Evolutionary conservation across 2,797 vertebrate species (phyloP).

Genomic region (Mallotus villosus): DNA sequence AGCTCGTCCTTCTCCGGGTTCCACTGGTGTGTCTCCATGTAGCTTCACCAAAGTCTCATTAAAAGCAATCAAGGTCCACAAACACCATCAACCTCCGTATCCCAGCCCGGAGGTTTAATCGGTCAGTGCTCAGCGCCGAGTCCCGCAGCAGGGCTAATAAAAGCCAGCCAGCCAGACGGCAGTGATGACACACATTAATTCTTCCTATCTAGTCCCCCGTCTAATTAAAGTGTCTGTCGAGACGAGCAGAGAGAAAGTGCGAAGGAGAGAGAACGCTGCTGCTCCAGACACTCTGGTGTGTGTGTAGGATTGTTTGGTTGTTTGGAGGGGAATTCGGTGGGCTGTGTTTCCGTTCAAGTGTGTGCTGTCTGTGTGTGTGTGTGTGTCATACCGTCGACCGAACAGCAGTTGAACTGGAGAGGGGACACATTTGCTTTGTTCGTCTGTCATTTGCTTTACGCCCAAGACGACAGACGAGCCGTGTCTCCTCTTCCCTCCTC

Average conservation of each 20-base stretch:
- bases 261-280: not conserved
- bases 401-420: not conserved
- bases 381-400: not conserved
- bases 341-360: not conserved
- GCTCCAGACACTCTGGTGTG: constrained; percentile 4
- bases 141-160: constrained; percentile 59
- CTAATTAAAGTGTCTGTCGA: constrained; percentile 52
- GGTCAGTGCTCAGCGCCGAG: constrained; percentile 35
- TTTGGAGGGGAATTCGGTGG: constrained; percentile 15
- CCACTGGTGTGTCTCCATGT: no score
- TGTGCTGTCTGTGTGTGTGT: not conserved
- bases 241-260: constrained; percentile 24
- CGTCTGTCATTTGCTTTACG: not conserved
- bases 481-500: constrained; percentile 4
- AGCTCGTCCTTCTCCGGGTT: no score
- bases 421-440: not conserved
- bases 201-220: constrained; percentile 56
- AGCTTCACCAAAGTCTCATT: no score
- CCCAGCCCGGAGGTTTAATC: no score
- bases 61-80: no score
- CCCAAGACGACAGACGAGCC: constrained; percentile 2
- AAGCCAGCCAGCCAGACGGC: constrained; percentile 54
- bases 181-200: constrained; percentile 52
- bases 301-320: constrained; percentile 17
- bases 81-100: no score